Conservation (phyloP, 2,888 invertebrate genomes). For the Hypercompe scribonia region DNA sequence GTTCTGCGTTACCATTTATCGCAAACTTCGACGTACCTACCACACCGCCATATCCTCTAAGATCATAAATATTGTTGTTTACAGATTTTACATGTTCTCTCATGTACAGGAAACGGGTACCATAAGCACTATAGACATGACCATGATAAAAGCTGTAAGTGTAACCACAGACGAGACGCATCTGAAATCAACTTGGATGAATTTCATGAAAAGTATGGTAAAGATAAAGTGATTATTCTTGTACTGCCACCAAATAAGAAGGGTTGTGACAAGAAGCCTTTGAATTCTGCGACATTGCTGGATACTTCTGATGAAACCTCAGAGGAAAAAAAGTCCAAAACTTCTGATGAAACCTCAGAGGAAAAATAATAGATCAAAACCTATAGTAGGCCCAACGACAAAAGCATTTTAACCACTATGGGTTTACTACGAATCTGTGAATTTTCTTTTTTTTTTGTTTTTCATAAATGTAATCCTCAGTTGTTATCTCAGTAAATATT, state of each 20-base stretch:
- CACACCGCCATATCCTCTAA: neutral
- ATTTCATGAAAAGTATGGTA: neutral
- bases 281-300: no score
- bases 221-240: neutral
- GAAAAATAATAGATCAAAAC: neutral
- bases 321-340: no score
- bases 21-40: neutral
- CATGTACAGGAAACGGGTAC: no score
- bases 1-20: neutral
- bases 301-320: no score
- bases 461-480: no score
- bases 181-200: neutral
- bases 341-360: no score
- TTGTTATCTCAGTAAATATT: no score
- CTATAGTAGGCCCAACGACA: neutral
- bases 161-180: neutral
- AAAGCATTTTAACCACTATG: neutral
- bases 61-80: neutral
- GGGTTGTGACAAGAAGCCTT: neutral
- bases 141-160: neutral
- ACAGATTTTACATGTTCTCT: no score
- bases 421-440: neutral
- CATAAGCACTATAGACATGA: neutral
- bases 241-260: neutral
- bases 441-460: no score